Conservation (phyloP, 1,140 invertebrate species). For the Bilobella aurantiaca region DNA sequence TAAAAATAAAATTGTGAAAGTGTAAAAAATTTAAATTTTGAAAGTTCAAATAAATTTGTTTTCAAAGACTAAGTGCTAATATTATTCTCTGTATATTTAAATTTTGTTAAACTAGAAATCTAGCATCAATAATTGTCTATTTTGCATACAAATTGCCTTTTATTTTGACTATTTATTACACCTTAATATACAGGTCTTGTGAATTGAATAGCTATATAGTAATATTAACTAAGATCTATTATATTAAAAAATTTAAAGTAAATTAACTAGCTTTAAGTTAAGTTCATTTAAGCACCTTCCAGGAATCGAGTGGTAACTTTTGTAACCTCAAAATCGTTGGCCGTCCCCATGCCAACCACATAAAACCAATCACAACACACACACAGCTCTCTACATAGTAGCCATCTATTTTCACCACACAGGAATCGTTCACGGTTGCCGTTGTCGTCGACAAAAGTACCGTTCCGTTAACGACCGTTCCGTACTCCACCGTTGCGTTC, state of each 20-base stretch:
- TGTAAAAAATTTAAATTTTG: too few species aligned
- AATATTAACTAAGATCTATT: too few species aligned
- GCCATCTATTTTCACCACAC: conserved; percentile 43
- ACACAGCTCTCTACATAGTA: conserved; percentile 45
- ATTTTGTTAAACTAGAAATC: too few species aligned
- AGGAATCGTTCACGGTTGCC: conserved; percentile 37
- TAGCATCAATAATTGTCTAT: too few species aligned
- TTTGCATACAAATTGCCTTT: too few species aligned
- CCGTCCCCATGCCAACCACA: conserved; percentile 41
- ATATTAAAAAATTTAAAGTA: background rate
- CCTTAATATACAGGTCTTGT: too few species aligned
- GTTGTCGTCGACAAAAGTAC: background rate
- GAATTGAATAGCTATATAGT: too few species aligned
- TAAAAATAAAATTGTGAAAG: too few species aligned
- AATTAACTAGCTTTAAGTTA: background rate
- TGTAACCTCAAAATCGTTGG: conserved; percentile 33
- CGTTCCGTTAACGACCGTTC: background rate
- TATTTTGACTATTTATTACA: too few species aligned
- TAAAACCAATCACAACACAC: conserved; percentile 44
- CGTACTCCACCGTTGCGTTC: background rate
- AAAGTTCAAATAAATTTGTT: too few species aligned
- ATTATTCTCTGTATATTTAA: too few species aligned
- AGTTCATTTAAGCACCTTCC: conserved; percentile 11
- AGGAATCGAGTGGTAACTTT: background rate
- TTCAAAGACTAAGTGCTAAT: too few species aligned